A percentile compares a stretch with the other conserved stretches of the same genome.
Evolutionary conservation across 2,113 vertebrate genomes (phyloP).

Genomic region (Parus major): DNA sequence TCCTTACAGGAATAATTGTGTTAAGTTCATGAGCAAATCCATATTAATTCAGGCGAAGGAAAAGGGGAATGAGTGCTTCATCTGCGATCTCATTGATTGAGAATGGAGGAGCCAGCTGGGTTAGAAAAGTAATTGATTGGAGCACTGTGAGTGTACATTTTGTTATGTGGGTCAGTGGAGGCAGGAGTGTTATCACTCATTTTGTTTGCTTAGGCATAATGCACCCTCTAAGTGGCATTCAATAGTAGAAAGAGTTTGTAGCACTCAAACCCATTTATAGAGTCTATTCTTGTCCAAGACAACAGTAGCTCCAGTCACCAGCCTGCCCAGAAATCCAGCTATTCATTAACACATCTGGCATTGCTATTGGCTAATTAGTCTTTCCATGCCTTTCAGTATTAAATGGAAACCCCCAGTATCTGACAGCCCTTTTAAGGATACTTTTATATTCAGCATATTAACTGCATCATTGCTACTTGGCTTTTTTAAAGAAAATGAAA

Average conservation of each 20-base stretch:
- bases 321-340: background rate
- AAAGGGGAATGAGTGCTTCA: background rate
- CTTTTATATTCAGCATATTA: background rate
- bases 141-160: background rate
- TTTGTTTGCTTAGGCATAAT: conserved; percentile 2
- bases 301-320: background rate
- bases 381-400: background rate
- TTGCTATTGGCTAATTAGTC: background rate
- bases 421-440: background rate
- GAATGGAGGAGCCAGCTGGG: background rate
- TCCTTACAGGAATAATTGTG: background rate
- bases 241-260: background rate
- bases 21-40: conserved; percentile 22
- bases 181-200: background rate
- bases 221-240: background rate
- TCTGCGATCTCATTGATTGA: conserved; percentile 22
- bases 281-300: background rate
- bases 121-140: conserved; percentile 9
- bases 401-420: background rate
- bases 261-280: background rate
- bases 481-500: background rate
- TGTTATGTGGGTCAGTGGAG: conserved; percentile 13
- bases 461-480: background rate
- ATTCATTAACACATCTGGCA: background rate
- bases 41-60: conserved; percentile 13